Evolutionary conservation across 1,140 invertebrate genomes (phyloP), one percentile per base, ranked within the genome.

Genomic region (Drosophila sp.): DNA sequence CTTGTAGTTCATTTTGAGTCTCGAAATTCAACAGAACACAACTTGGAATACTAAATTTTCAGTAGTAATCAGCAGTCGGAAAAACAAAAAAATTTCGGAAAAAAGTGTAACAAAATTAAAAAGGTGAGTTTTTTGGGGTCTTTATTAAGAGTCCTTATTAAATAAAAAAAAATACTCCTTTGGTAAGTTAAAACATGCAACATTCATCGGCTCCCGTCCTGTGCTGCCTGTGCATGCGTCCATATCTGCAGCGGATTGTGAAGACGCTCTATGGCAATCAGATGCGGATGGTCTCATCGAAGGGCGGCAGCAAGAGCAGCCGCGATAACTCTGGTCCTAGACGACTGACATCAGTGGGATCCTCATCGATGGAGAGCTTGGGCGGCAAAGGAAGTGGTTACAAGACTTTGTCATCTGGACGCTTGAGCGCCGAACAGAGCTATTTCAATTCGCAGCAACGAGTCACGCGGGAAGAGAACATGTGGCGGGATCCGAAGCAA

Each of bases 391-490:
- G 1, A 1, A 27, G 8, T 6, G 11, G 5, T 35, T 57, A 2
- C 7, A 35, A 57, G n/a, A 11, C 30, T 6, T 23, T 32, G 4
- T 57, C 17, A 17, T 57, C 56, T 17, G 33, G 56, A 8, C 56
- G 56, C 7, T 35, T 23, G 3, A 23, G 56, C 11, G 56, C 23
- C 3, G 44, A 50, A 8, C 44, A 50, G 10, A 3, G 3, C 1
- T 50, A 10, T 50, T 50, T 50, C 10, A 32, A 57, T 57, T 23
- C 70, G 1, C 41, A 56, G 10, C 67, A 67, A 0, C 40, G 47
- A 7, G 41, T 86, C 6, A 60, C 62, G n/a, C 76, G 83, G 0
- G 83, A 86, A 70, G 65, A 76, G 11, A 89, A 86, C 27, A 79
- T 86, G 84, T 86, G 83, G 83, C 64, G 29, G 11, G 73, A 69